phyloP scores from a whole-genome alignment of 2,797 vertebrate genomes.

The Amblyopsis hoosieri region DNA sequence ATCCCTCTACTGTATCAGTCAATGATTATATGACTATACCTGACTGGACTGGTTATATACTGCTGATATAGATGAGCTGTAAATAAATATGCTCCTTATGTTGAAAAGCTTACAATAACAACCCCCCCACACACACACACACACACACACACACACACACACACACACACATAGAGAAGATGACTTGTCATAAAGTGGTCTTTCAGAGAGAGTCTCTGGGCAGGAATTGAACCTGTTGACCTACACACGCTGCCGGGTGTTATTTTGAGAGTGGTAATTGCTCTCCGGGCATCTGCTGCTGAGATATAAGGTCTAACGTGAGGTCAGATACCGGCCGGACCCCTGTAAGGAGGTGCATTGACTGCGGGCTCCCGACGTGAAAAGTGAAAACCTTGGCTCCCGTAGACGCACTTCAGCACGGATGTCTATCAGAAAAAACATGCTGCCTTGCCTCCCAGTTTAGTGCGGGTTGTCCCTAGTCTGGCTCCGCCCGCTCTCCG shows the following conservation, averaged over 20 bases:
- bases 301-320: slow-evolving; percentile 40
- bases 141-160: too few species aligned
- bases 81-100: background rate
- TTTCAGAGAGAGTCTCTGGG: slow-evolving; percentile 10
- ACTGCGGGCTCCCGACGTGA: background rate
- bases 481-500: too few species aligned
- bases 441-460: background rate
- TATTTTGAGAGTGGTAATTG: slow-evolving; percentile 64
- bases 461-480: background rate
- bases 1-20: too few species aligned
- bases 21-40: too few species aligned
- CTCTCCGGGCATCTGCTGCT: slow-evolving; percentile 52
- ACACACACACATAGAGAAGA: background rate
- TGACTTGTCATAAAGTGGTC: slow-evolving; percentile 15
- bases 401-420: background rate
- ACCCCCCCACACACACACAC: background rate
- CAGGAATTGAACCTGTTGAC: slow-evolving; percentile 25
- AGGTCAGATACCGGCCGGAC: slow-evolving; percentile 41
- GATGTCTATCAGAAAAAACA: background rate
- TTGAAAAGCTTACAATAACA: too few species aligned
- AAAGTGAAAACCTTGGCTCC: background rate
- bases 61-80: background rate
- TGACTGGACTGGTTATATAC: slow-evolving; percentile 1
- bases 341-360: slow-evolving; percentile 21
- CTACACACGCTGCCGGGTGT: slow-evolving; percentile 47